Conservation (phyloP, 2,797 vertebrate species). For the Falco naumanni region DNA sequence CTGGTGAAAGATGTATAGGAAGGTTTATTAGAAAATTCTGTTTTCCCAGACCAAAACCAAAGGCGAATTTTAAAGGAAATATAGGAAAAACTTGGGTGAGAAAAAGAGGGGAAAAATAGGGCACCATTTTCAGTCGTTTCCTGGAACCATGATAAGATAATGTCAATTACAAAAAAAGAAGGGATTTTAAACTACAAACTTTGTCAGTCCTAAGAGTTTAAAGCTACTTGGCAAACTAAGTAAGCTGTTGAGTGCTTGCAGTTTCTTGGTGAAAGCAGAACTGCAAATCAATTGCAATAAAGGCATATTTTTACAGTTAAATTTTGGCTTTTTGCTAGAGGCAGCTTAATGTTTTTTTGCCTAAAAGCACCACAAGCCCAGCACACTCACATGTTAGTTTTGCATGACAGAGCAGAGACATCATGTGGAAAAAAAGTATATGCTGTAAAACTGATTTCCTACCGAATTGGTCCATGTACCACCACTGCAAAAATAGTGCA, state of each 20-base stretch:
- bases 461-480: constrained; percentile 14
- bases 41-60: background rate
- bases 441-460: constrained; percentile 52
- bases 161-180: background rate
- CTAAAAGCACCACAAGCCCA: constrained; percentile 4
- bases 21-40: background rate
- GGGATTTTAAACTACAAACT: background rate
- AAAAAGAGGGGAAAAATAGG: background rate
- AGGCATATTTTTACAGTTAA: constrained; percentile 7
- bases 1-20: background rate
- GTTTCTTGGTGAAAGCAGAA: background rate
- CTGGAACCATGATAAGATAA: background rate
- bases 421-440: constrained; percentile 24
- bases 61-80: background rate
- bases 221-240: background rate
- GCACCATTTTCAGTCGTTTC: background rate
- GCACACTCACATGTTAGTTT: constrained; percentile 37
- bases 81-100: background rate
- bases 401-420: constrained; percentile 10
- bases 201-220: background rate
- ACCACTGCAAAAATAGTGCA: constrained; percentile 50
- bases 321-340: background rate
- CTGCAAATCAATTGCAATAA: background rate
- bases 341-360: background rate
- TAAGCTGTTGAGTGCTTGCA: background rate